Conservation (phyloP, 2,888 invertebrate species). For the Drosophila tripunctata region DNA sequence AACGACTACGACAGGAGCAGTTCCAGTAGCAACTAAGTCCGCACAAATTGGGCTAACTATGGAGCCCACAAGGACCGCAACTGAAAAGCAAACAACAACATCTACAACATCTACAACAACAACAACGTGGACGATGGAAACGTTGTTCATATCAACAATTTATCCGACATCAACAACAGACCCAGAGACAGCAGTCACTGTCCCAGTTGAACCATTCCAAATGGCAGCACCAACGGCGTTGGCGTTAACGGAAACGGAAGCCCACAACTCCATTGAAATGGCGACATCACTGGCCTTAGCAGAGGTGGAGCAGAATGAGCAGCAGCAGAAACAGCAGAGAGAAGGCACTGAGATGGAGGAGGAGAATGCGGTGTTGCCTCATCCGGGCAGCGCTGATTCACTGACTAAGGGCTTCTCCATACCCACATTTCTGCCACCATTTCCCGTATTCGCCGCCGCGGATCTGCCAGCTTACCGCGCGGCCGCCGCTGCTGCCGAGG, state of each 20-base stretch:
- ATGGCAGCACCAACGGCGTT: slow-evolving; percentile 3
- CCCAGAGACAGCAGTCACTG: slow-evolving; percentile 9
- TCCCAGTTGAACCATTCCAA: slow-evolving; percentile 18
- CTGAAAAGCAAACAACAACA: slow-evolving; percentile 40
- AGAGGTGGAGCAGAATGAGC: too few relatives aligned
- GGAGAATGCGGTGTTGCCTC: slow-evolving; percentile 29
- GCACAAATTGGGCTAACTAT: slow-evolving; percentile 73
- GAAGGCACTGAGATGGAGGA: background rate
- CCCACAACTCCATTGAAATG: slow-evolving; percentile 67
- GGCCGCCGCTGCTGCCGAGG: slow-evolving; percentile 59
- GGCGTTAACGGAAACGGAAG: slow-evolving; percentile 62
- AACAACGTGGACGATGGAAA: slow-evolving; percentile 22
- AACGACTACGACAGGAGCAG: slow-evolving; percentile 25
- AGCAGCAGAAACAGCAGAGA: too few relatives aligned
- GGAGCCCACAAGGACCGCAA: slow-evolving; percentile 35
- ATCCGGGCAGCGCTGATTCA: slow-evolving; percentile 73
- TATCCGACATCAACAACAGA: slow-evolving; percentile 55
- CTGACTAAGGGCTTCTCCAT: slow-evolving; percentile 82
- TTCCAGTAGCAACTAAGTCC: slow-evolving; percentile 50
- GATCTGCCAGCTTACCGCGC: slow-evolving; percentile 78
- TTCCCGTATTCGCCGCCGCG: slow-evolving; percentile 80
- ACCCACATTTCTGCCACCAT: slow-evolving; percentile 81
- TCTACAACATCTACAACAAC: slow-evolving; percentile 5
- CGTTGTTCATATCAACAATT: slow-evolving; percentile 69
- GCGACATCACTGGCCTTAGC: slow-evolving; percentile 22